Evolutionary conservation across 2,888 invertebrate genomes (phyloP), one percentile per base, ranked within the genome.

Genomic region (Perizoma affinitatum): DNA sequence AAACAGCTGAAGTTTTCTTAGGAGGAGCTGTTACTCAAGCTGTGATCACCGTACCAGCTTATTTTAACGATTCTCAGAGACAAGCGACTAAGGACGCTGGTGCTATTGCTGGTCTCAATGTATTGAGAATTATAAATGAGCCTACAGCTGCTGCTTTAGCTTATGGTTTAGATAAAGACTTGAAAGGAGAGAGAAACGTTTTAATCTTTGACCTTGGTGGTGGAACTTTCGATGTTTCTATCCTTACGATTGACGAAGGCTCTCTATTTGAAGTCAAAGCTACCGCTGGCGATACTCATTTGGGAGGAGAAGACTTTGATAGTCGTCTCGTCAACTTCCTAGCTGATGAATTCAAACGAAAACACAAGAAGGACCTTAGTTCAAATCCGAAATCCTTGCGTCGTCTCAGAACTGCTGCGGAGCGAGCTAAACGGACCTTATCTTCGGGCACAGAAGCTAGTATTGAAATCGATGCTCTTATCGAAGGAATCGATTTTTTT

Each of bases 71-170:
- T 76, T 95, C 95, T 0, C 96, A 96, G 73, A 88, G 95, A 10
- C 95, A 95, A 78, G 95, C 95, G 43, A 96, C 96, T 3, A 97
- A 97, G 84, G 97, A 97, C 82, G 96, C 97, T 11, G 97, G 97
- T 0, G 89, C 89, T 11, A 95, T 95, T 65, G 94, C 96, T 53
- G 96, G 96, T 5, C 80, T 97, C 50, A 96, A 96, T 76, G 96
- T 97, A 0, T 89, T 97, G 48, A 93, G 97, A 61, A 96, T 97
- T 66, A 96, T 96, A 64, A 96, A 96, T 77, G 96, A 97, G 76
- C 96, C 97, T 0, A 96, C 96, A 3, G 95, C 95, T 6, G 96
- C 95, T n/a, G 94, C 95, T 58, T 82, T 96, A 42, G 95, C 95
- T 8, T 96, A 96, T 75, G 96, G 96, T 1, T 84, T 94, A 35